Evolutionary conservation across 2,113 vertebrate genomes (phyloP).

Genomic region (Psettodes erumei): DNA sequence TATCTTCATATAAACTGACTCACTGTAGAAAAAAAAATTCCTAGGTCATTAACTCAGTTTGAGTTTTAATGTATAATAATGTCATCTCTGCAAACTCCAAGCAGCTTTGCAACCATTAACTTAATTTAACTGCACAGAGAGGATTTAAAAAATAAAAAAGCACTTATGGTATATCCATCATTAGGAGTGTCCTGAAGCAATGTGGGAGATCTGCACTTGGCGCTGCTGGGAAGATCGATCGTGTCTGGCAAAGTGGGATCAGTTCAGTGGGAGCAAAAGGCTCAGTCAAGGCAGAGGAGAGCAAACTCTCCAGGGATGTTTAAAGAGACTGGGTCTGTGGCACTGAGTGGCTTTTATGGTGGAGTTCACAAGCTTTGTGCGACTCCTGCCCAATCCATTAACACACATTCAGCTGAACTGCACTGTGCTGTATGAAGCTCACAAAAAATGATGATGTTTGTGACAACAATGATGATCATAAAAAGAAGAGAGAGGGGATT

Average conservation of each 20-base stretch:
- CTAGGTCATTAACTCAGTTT: background rate
- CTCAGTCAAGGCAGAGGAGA: conserved; percentile 40
- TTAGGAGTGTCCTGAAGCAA: conserved; percentile 18
- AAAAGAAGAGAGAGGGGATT: background rate
- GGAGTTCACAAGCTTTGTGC: conserved; percentile 1
- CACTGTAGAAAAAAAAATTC: background rate
- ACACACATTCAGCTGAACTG: conserved; percentile 22
- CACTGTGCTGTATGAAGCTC: background rate
- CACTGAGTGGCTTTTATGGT: conserved; percentile 37
- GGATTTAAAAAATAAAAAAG: conserved; percentile 6
- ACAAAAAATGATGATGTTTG: background rate
- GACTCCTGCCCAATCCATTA: conserved; percentile 48
- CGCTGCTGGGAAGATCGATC: conserved; percentile 41
- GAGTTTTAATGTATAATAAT: background rate
- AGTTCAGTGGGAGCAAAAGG: conserved; percentile 50
- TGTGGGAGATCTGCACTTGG: conserved; percentile 26
- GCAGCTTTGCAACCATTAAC: background rate
- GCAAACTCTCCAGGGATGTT: conserved; percentile 55
- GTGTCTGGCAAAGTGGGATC: conserved; percentile 42
- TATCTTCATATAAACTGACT: background rate
- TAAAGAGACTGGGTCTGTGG: conserved; percentile 38
- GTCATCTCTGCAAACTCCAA: background rate
- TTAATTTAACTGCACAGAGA: background rate
- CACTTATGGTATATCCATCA: conserved; percentile 16
- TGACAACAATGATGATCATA: conserved; percentile 6